A percentile compares a stretch with the other conserved stretches of the same genome.
phyloP scores from a whole-genome alignment of 2,797 vertebrate genomes.

The Enoplosus armatus region DNA sequence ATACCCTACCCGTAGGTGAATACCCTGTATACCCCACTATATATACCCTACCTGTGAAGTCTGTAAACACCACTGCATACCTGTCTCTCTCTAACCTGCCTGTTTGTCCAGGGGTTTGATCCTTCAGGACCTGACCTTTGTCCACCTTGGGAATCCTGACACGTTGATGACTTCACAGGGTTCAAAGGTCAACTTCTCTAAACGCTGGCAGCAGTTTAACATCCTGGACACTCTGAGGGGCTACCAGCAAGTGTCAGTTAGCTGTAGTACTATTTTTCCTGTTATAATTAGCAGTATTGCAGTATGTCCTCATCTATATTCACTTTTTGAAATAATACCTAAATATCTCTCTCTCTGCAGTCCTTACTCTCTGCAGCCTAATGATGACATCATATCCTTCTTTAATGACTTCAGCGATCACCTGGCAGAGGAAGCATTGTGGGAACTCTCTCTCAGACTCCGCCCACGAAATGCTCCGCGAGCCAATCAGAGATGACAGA shows the following conservation, averaged over 20 bases:
- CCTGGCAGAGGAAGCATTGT: conserved; percentile 94
- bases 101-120: conserved; percentile 89
- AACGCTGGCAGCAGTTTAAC: conserved; percentile 98
- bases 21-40: not conserved
- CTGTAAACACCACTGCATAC: not conserved
- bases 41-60: conserved; percentile 91
- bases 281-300: not conserved
- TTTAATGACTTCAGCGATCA: conserved; percentile 98
- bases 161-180: conserved; percentile 78
- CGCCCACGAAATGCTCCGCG: conserved; percentile 91
- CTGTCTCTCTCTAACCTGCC: conserved; percentile 1
- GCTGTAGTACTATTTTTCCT: not conserved
- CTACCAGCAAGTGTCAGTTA: conserved; percentile 94
- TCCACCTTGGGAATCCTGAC: conserved; percentile 96
- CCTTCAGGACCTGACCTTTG: conserved; percentile 96
- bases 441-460: conserved; percentile 97
- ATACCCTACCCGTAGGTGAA: not conserved
- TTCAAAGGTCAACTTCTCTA: conserved; percentile 95
- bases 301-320: not conserved
- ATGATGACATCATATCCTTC: conserved; percentile 93
- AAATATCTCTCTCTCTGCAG: conserved; percentile 72
- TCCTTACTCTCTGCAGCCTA: conserved; percentile 90
- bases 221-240: conserved; percentile 94
- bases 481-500: conserved; percentile 84
- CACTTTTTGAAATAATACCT: not conserved